phyloP scores from a whole-genome alignment of 2,113 vertebrate species.

The Oryzias woworae region DNA sequence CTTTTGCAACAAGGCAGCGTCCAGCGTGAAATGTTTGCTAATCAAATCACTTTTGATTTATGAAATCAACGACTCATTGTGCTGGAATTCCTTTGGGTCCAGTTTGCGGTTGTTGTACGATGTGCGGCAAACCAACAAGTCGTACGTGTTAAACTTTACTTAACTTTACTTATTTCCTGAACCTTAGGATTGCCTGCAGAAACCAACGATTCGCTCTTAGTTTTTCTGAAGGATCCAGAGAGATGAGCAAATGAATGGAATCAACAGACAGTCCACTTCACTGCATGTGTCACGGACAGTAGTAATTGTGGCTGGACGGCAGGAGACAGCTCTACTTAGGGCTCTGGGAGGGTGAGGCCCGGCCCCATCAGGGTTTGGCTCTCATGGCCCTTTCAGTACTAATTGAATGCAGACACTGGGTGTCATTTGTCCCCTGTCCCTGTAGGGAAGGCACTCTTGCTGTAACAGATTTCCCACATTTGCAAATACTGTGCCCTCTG shows the following conservation, averaged over 20 bases:
- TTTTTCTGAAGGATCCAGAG: conserved; percentile 36
- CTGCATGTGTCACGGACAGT: conserved; percentile 66
- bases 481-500: conserved; percentile 59
- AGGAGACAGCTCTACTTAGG: conserved; percentile 69
- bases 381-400: conserved; percentile 59
- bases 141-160: conserved; percentile 1
- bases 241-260: conserved; percentile 44
- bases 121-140: conserved; percentile 34
- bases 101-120: conserved; percentile 25
- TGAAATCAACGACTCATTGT: conserved; percentile 16
- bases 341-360: conserved; percentile 39
- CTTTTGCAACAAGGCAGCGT: conserved; percentile 10
- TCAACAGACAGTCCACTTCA: conserved; percentile 65
- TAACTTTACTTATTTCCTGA: not conserved
- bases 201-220: conserved; percentile 50
- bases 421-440: conserved; percentile 75
- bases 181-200: no score
- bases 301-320: conserved; percentile 69
- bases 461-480: conserved; percentile 76
- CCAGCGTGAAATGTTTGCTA: conserved; percentile 18
- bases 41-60: conserved; percentile 25
- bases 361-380: conserved; percentile 58
- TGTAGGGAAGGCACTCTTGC: conserved; percentile 61
- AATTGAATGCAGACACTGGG: conserved; percentile 72
- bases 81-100: conserved; percentile 31